A percentile compares a stretch with the other conserved stretches of the same genome.
Evolutionary conservation across 2,113 vertebrate species (phyloP).

Genomic region (Callipepla californica): DNA sequence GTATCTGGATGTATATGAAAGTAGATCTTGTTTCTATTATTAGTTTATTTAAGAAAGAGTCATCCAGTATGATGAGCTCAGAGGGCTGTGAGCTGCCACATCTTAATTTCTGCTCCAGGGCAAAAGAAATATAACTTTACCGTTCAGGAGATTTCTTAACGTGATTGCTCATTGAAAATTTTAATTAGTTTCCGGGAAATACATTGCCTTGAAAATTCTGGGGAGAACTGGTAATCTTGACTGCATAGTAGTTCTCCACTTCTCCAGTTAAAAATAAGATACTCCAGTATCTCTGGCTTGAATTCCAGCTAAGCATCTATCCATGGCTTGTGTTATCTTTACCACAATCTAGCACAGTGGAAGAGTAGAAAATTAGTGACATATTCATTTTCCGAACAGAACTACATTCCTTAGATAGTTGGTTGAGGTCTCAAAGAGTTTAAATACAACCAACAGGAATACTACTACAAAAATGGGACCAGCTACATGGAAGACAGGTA

Average conservation of each 20-base stretch:
- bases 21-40: not conserved
- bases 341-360: not conserved
- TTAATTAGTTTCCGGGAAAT: not conserved
- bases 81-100: not conserved
- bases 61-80: not conserved
- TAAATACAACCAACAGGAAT: not conserved
- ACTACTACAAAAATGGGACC: not conserved
- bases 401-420: not conserved
- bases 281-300: not conserved
- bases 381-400: not conserved
- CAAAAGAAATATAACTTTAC: not conserved
- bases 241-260: not conserved
- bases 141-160: not conserved
- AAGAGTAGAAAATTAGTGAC: not conserved
- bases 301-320: not conserved
- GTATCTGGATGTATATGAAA: not conserved
- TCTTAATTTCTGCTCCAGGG: not conserved
- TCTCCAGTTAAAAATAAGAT: not conserved
- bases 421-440: not conserved
- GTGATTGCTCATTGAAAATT: not conserved
- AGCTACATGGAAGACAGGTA: not conserved
- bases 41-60: not conserved
- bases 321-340: not conserved
- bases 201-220: not conserved
- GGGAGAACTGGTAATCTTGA: not conserved